Conservation (phyloP, 2,888 invertebrate species). For the Yponomeuta malinellus region DNA sequence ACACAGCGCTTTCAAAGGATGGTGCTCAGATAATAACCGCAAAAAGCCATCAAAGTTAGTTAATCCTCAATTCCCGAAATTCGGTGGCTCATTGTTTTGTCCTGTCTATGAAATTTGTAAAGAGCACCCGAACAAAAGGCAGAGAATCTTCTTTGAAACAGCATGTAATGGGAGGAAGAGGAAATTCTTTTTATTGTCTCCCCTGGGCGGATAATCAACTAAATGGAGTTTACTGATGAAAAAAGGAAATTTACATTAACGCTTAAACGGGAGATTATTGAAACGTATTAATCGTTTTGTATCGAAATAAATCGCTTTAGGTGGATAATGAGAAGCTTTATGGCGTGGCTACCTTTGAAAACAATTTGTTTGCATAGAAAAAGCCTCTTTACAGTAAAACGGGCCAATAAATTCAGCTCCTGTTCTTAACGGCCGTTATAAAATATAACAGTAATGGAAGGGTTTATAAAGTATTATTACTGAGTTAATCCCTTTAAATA, state of each 20-base stretch:
- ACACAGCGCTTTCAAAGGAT: neutral
- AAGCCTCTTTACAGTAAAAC: conserved; percentile 2
- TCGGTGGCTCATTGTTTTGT: neutral
- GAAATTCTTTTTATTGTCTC: conserved; percentile 4
- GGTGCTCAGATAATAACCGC: neutral
- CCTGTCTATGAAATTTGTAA: neutral
- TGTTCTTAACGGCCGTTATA: neutral
- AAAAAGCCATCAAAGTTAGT: conserved; percentile 1
- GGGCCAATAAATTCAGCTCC: neutral
- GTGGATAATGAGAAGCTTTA: conserved; percentile 6
- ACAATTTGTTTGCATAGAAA: conserved; percentile 2
- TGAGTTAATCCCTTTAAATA: neutral
- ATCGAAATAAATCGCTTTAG: conserved; percentile 4
- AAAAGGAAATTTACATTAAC: conserved; percentile 2
- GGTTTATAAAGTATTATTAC: neutral
- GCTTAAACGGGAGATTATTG: neutral
- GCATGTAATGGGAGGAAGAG: conserved; percentile 2
- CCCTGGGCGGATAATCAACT: conserved; percentile 3
- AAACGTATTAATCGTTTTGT: conserved; percentile 10
- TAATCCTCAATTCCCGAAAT: neutral
- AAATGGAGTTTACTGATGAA: neutral
- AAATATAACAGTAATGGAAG: neutral
- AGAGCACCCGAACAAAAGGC: neutral
- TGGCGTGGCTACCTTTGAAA: conserved; percentile 6
- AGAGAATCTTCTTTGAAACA: neutral